Evolutionary conservation across 1,140 invertebrate species (phyloP), one percentile per base, ranked within the genome.

Genomic region (Drosophila kurseongensis): DNA sequence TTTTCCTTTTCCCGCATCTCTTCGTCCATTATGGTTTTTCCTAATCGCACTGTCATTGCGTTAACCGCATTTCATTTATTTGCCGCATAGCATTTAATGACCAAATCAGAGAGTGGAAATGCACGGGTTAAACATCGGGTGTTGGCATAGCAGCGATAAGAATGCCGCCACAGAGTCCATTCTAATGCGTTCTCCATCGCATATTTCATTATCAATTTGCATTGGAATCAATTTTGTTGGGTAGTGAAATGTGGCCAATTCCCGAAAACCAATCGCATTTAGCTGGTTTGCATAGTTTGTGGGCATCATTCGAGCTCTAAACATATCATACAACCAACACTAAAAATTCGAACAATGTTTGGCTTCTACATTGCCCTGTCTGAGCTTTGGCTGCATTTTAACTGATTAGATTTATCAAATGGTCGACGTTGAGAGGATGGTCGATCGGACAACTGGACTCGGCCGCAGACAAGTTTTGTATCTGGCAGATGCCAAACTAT

Each of bases 191-290:
- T 71, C 58, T 40, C 63, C 18, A 58, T 50, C 42, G 52, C 51
- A 72, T 72, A 71, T 72, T 71, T 72, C 66, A 58, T 72, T 72
- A 72, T 72, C 66, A 50, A 71, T 72, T 71, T 58, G 68, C 68
- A 71, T 71, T 58, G 52, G 32, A 71, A 41, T 71, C 68, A 50
- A 58, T 71, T 69, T 36, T 13, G n/a, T 13, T 41, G 35, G 16
- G 50, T 29, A 18, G 51, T 29, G 65, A 35, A 48, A 58, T 56
- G 36, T 58, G 65, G 50, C 67, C 67, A 45, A 56, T 48, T 12
- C 42, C 42, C 27, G 50, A 57, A 44, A 68, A 68, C 61, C 67
- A 71, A 71, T 71, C 51, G 63, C 50, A 71, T 71, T 71, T 69
- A 38, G 50, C 3, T 50, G 8, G 44, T 41, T 71, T 27, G 67